phyloP scores from a whole-genome alignment of 2,113 vertebrate species.

The Nettapus auritus region DNA sequence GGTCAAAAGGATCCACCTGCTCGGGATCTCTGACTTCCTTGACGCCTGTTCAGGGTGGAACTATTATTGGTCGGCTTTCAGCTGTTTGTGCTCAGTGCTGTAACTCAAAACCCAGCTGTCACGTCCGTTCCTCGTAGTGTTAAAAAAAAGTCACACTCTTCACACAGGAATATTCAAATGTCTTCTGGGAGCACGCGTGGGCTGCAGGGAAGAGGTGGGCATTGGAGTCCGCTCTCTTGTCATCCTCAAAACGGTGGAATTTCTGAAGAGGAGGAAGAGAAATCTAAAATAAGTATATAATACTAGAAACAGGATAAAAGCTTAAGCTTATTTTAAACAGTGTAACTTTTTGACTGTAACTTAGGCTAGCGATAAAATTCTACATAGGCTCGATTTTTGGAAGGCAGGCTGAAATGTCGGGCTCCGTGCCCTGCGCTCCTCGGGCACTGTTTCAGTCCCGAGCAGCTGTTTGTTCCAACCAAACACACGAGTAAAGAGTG shows the following conservation, averaged over 20 bases:
- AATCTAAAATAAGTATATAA: not conserved
- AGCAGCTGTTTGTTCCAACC: not conserved
- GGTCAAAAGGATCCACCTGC: not conserved
- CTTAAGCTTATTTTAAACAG: not conserved
- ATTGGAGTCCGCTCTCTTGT: not conserved
- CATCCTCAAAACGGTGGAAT: not conserved
- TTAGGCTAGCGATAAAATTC: not conserved
- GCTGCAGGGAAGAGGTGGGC: not conserved
- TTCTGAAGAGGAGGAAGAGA: not conserved
- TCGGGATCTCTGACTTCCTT: not conserved
- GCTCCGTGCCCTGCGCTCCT: fast-evolving
- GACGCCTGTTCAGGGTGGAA: not conserved
- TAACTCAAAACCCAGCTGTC: not conserved
- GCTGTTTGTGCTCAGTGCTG: not conserved
- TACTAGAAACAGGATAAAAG: not conserved
- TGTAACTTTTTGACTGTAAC: not conserved
- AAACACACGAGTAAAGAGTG: not conserved
- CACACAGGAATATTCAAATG: not conserved
- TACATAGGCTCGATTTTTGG: not conserved
- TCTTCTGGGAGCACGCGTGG: not conserved
- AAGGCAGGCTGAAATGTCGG: not conserved
- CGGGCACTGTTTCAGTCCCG: not conserved
- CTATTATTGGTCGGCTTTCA: not conserved
- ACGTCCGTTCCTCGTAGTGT: fast-evolving
- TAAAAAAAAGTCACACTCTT: fast-evolving